These are phyloP conservation scores for Ceuthmochares aereus DNA, from an alignment of 2,113 vertebrate genomes.

Conservation along the genomic window DNA sequence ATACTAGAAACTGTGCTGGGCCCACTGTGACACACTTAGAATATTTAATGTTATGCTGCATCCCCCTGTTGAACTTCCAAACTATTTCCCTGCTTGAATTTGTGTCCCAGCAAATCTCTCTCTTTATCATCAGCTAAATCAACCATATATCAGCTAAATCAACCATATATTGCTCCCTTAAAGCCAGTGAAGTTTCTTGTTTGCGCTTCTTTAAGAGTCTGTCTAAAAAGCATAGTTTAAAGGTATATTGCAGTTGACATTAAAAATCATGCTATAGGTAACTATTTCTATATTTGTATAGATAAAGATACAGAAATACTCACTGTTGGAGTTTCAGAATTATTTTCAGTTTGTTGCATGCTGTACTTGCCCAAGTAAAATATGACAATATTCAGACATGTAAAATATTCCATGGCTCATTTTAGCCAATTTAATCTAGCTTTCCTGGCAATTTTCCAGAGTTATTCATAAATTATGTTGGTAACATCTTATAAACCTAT, in stretches of 20 bases:
- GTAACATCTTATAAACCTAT: not conserved
- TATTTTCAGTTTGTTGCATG: not conserved
- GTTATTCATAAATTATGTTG: not conserved
- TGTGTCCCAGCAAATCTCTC: not conserved
- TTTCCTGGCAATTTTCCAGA: not conserved
- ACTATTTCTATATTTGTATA: not conserved
- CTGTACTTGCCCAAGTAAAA: not conserved
- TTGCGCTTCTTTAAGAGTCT: not conserved
- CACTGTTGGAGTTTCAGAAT: not conserved
- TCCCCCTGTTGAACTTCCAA: not conserved
- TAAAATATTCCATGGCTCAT: not conserved
- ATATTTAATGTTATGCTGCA: not conserved
- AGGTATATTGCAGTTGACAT: not conserved
- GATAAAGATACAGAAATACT: not conserved
- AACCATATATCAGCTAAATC: not conserved
- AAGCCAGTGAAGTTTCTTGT: not conserved
- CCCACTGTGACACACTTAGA: not conserved
- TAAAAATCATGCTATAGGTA: not conserved
- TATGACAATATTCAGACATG: not conserved
- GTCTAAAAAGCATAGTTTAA: not conserved
- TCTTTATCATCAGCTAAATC: not conserved
- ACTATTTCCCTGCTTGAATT: not conserved
- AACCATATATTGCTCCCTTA: not conserved
- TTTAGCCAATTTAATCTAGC: not conserved
- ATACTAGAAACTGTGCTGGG: not conserved